Evolutionary conservation across 2,113 vertebrate species (phyloP), one percentile per base, ranked within the genome.

Genomic region (Bos javanicus): DNA sequence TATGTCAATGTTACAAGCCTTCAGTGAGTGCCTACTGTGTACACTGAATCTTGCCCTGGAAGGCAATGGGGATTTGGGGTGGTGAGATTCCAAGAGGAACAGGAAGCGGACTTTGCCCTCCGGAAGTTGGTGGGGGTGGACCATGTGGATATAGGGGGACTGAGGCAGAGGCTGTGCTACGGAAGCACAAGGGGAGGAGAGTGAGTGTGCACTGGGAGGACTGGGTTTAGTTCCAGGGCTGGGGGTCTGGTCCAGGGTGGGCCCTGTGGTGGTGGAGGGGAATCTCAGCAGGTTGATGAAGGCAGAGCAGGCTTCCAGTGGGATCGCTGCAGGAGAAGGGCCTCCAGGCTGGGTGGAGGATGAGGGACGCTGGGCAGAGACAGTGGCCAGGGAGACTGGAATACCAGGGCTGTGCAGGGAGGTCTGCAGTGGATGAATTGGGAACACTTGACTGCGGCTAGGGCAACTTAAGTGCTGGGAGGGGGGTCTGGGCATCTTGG

Each of bases 211-310:
- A 1, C 6, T 13, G 54, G 36, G 43, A 52, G 21, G 21, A 21
- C 33, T 1, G 0, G 28, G 16, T 21, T 15, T 0, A 17, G 30
- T 6, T 26, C 62, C 16, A 26, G 21, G 0, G 17, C 16, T 3
- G 12, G 57, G 11, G 30, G 21, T 12, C 9, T 36, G 59, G 23
- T 2, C 12, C n/a, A 50, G 28, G 87, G 36, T 1, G 2, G 17
- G 25, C n/a, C n/a, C 0, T 21, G 52, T 1, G 36, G 84, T 36
- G 25, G 3, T 30, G 12, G 59, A 25, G 12, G 56, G 26, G 50
- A 16, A 6, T 6, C 11, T 28, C 2, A 12, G 43, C 28, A 50
- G 21, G 28, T 2, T 26, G 25, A 2, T 28, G 30, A 67, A 59
- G 67, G 71, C 11, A 1, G 26, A 80, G 39, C n/a, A 21, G 57